Evolutionary conservation across 35 echinoderm and acorn worm species (phyloP).

Genomic region (Apostichopus parvimensis): DNA sequence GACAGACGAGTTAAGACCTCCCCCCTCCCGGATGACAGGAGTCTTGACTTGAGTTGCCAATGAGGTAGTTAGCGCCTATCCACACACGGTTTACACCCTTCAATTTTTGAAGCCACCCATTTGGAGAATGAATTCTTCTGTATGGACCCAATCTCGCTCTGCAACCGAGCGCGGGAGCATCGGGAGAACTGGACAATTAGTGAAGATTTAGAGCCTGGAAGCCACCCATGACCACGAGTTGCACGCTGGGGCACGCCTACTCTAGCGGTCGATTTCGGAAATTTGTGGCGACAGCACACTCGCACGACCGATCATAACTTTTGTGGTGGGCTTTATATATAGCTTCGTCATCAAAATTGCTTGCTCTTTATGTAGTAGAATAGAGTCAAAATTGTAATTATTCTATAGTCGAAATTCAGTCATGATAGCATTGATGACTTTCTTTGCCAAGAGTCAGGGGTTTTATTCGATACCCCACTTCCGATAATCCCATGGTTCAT

Average conservation of each 20-base stretch:
- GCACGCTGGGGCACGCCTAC: slow-evolving; percentile 79
- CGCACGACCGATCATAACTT: slow-evolving; percentile 58
- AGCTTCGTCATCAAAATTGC: no score
- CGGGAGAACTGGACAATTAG: slow-evolving; percentile 75
- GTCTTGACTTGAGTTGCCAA: slow-evolving; percentile 60
- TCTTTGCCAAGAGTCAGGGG: no score
- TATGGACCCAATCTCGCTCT: slow-evolving; percentile 57
- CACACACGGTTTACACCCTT: slow-evolving; percentile 58
- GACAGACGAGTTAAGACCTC: slow-evolving; percentile 67
- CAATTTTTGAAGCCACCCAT: slow-evolving; percentile 60
- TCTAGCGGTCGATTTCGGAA: slow-evolving; percentile 91
- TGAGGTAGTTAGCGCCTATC: slow-evolving; percentile 79
- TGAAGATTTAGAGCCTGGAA: slow-evolving; percentile 67
- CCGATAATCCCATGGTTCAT: no score
- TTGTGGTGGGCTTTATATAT: no score
- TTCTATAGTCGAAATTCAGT: no score
- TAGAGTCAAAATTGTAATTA: no score
- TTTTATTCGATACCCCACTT: no score
- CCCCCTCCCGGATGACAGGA: slow-evolving; percentile 80
- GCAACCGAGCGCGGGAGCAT: slow-evolving; percentile 92
- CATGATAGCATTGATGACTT: no score
- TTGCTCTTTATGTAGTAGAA: no score
- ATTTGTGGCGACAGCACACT: slow-evolving; percentile 88
- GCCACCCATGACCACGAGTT: slow-evolving; percentile 93
- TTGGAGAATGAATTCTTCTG: slow-evolving; percentile 60